Percentiles rank a stretch among this genome's conserved stretches.
phyloP scores from a whole-genome alignment of 2,113 vertebrate genomes.

The Azemiops feae region DNA sequence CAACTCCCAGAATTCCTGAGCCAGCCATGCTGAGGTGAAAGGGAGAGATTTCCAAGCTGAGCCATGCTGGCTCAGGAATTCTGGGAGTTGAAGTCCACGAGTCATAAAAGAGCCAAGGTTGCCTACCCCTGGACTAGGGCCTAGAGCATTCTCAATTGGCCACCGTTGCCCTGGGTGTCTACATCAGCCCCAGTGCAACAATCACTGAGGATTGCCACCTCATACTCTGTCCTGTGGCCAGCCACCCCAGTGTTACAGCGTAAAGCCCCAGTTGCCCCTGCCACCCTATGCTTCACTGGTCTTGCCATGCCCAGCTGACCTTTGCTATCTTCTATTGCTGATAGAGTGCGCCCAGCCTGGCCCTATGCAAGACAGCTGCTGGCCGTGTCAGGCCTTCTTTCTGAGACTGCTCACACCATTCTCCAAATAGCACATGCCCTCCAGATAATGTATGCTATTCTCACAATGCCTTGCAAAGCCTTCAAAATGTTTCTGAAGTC shows the following conservation, averaged over 20 bases:
- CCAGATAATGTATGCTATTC: not conserved
- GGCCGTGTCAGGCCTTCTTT: not conserved
- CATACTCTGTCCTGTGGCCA: not conserved
- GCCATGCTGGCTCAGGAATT: too few species aligned
- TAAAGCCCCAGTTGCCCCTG: not conserved
- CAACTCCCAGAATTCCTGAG: too few species aligned
- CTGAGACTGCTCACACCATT: not conserved
- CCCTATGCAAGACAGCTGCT: not conserved
- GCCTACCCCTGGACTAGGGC: too few species aligned
- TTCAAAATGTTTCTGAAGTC: not conserved
- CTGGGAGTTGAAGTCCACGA: too few species aligned
- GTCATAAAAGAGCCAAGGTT: too few species aligned
- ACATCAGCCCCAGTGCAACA: not conserved
- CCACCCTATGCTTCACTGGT: not conserved
- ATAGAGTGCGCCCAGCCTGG: not conserved
- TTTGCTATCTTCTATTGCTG: not conserved
- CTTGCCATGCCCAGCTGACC: not conserved
- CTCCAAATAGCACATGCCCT: not conserved
- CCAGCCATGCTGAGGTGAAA: too few species aligned
- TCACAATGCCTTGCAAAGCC: not conserved
- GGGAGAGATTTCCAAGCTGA: too few species aligned
- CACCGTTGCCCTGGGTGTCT: not conserved
- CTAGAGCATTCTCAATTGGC: not conserved
- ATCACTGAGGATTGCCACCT: not conserved
- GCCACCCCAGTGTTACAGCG: not conserved